Conservation (phyloP, 1,140 invertebrate genomes). For the Drosophila nigrodunni region DNA sequence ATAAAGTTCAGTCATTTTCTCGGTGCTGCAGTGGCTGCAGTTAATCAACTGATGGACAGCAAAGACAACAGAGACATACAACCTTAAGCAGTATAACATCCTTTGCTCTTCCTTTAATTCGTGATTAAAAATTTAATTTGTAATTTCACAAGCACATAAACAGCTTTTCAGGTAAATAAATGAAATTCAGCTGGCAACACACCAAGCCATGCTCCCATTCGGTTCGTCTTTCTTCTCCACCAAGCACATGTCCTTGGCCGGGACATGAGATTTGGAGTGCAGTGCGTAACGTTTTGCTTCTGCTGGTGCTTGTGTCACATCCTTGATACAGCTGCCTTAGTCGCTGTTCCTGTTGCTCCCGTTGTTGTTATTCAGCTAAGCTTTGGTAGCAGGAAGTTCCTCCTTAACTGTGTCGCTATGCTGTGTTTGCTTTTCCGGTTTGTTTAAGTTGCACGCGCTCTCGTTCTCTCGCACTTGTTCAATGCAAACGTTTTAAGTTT, state of each 20-base stretch:
- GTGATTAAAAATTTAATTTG: constrained; percentile 81
- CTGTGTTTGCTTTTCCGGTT: constrained; percentile 80
- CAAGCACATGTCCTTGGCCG: constrained; percentile 65
- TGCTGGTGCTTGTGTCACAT: constrained; percentile 46
- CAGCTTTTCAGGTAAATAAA: constrained; percentile 78
- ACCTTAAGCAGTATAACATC: constrained; percentile 12
- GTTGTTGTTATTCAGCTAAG: constrained; percentile 48
- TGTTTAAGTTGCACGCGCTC: constrained; percentile 78
- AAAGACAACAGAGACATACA: constrained; percentile 22
- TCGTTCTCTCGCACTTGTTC: constrained; percentile 17
- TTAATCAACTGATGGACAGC: constrained; percentile 73
- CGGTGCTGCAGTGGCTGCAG: constrained; percentile 41
- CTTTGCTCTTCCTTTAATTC: constrained; percentile 62
- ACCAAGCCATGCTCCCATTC: constrained; percentile 3
- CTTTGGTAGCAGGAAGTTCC: constrained; percentile 72
- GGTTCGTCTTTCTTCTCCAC: not conserved
- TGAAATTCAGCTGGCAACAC: constrained; percentile 69
- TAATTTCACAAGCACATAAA: constrained; percentile 78
- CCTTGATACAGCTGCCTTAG: constrained; percentile 33
- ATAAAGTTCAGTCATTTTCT: constrained; percentile 8
- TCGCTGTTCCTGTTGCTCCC: constrained; percentile 13
- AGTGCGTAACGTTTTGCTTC: constrained; percentile 44
- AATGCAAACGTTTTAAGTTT: constrained; percentile 78
- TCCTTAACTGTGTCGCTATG: constrained; percentile 77
- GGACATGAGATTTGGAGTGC: constrained; percentile 15